Evolutionary conservation across 2,888 invertebrate species (phyloP).

Genomic region (Drosophila silvestris): DNA sequence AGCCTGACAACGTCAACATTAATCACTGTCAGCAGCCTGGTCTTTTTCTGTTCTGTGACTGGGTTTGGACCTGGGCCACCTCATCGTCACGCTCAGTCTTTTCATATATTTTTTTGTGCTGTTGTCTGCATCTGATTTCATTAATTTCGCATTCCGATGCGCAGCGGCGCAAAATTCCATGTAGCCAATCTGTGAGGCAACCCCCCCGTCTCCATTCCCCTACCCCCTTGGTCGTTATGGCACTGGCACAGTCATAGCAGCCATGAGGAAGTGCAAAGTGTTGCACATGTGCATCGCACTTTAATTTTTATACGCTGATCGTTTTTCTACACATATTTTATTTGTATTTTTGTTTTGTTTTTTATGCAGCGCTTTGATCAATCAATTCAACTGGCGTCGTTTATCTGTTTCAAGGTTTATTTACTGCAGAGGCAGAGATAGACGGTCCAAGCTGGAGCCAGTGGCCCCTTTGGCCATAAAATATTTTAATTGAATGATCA

Average conservation of each 20-base stretch:
- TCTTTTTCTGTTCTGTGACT: slow-evolving; percentile 16
- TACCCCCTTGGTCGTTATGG: background rate
- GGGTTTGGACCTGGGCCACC: slow-evolving; percentile 64
- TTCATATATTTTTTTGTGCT: slow-evolving; percentile 4
- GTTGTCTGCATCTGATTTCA: slow-evolving; percentile 76
- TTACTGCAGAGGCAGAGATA: slow-evolving; percentile 26
- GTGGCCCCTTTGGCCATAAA: slow-evolving; percentile 59
- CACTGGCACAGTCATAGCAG: slow-evolving; percentile 17
- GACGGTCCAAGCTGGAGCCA: slow-evolving; percentile 24
- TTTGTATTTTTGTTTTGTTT: slow-evolving; percentile 9
- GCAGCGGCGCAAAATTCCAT: slow-evolving; percentile 75
- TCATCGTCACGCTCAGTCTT: slow-evolving; percentile 58
- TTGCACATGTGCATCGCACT: slow-evolving; percentile 80
- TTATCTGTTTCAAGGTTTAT: slow-evolving; percentile 63
- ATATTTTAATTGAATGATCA: slow-evolving; percentile 82
- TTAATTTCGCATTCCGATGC: slow-evolving; percentile 81
- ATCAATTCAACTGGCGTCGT: slow-evolving; percentile 77
- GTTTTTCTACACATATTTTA: slow-evolving; percentile 26
- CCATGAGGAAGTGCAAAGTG: slow-evolving; percentile 79
- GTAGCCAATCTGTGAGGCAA: slow-evolving; percentile 13
- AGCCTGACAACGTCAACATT: slow-evolving; percentile 64
- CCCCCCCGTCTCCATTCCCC: background rate
- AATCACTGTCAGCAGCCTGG: slow-evolving; percentile 74
- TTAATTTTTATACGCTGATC: slow-evolving; percentile 64
- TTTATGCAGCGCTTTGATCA: slow-evolving; percentile 69